A percentile compares a stretch with the other conserved stretches of the same genome.
phyloP scores from a whole-genome alignment of 2,797 vertebrate species.

The Tragopan temminckii region DNA sequence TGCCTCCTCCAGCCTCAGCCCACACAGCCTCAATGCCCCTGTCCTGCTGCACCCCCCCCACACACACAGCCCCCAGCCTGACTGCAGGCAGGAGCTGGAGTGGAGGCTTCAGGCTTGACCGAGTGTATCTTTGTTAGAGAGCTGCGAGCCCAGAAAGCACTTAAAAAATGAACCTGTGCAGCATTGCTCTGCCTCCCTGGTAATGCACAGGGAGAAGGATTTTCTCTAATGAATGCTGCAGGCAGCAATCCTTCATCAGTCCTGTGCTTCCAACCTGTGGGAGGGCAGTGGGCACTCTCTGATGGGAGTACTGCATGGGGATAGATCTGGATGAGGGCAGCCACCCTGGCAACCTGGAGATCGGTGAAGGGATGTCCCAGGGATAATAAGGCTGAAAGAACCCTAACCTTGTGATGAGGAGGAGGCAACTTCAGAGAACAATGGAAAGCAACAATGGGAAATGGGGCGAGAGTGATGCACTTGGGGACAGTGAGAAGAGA shows the following conservation, averaged over 20 bases:
- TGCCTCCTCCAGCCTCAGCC: not conserved
- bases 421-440: not conserved
- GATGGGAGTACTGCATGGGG: not conserved
- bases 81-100: not conserved
- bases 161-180: not conserved
- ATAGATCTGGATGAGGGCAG: not conserved
- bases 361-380: not conserved
- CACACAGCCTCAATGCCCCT: not conserved
- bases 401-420: not conserved
- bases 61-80: not conserved
- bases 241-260: not conserved
- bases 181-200: not conserved
- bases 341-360: not conserved
- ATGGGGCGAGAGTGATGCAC: not conserved
- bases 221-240: slow-evolving; percentile 18
- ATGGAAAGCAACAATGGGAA: not conserved
- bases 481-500: not conserved
- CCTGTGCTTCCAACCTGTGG: not conserved
- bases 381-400: not conserved
- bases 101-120: slow-evolving; percentile 9
- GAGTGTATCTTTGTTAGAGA: not conserved
- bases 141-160: slow-evolving; percentile 30
- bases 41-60: not conserved
- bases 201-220: not conserved
- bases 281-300: not conserved